Percentiles rank a stretch among this genome's conserved stretches.
Evolutionary conservation across 2,113 vertebrate genomes (phyloP).

Genomic region (Gobius niger): DNA sequence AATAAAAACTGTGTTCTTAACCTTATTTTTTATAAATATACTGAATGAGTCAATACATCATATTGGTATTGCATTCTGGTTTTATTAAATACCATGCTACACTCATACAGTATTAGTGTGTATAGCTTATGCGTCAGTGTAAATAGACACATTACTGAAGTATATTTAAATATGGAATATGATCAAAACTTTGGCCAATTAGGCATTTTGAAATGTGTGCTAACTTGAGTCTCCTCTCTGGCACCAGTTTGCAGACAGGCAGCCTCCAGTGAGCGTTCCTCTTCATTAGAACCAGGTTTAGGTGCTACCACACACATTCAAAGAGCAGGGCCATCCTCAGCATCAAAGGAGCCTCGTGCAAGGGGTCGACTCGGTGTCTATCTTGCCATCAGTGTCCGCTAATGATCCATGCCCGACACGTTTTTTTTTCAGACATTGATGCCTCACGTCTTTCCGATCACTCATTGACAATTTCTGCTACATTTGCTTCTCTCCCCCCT

Average conservation of each 20-base stretch:
- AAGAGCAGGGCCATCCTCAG: constrained; percentile 62
- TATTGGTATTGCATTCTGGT: too few species aligned
- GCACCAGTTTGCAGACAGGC: constrained; percentile 64
- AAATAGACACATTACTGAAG: too few species aligned
- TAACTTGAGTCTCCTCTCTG: constrained; percentile 65
- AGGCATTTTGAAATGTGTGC: constrained; percentile 27
- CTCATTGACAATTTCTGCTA: constrained; percentile 48
- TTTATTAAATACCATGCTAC: too few species aligned
- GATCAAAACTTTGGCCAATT: neutral
- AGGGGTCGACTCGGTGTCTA: constrained; percentile 64
- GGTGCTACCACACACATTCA: constrained; percentile 66
- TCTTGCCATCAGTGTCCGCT: constrained; percentile 68
- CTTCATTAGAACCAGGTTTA: constrained; percentile 78
- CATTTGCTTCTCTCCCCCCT: constrained; percentile 21
- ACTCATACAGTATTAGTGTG: too few species aligned
- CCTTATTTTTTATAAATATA: too few species aligned
- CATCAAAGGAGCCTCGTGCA: constrained; percentile 67
- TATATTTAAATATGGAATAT: neutral
- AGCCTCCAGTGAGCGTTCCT: constrained; percentile 68
- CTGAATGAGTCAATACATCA: too few species aligned
- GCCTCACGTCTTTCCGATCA: constrained; percentile 49
- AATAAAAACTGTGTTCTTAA: neutral
- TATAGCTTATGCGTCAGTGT: too few species aligned
- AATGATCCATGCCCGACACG: constrained; percentile 69
- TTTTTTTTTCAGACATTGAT: constrained; percentile 59